Percentiles rank a stretch among this genome's conserved stretches.
Conservation (phyloP, 2,113 vertebrate species). For the Sclerurus mexicanus region DNA sequence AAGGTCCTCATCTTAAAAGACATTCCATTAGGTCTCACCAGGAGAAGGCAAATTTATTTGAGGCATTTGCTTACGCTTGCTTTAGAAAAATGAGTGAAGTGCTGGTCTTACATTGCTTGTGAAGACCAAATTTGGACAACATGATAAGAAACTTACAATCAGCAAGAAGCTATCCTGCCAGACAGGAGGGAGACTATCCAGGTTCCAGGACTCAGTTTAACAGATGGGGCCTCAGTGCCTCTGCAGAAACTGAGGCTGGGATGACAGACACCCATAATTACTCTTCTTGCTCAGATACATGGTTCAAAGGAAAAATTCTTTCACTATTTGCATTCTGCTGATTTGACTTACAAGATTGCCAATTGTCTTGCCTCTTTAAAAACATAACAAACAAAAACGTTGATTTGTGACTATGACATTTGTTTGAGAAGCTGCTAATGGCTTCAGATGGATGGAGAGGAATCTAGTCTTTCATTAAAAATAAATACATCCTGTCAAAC, state of each 20-base stretch:
- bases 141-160: background rate
- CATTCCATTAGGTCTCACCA: background rate
- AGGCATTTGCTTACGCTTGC: background rate
- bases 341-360: background rate
- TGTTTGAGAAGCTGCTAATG: background rate
- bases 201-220: background rate
- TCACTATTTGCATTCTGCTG: background rate
- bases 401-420: background rate
- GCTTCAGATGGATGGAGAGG: background rate
- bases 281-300: background rate
- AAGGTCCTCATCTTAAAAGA: background rate
- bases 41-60: background rate
- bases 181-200: background rate
- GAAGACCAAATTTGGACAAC: background rate
- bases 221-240: background rate
- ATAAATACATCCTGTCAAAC: background rate
- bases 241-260: background rate
- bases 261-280: background rate
- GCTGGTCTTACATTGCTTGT: background rate
- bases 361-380: background rate
- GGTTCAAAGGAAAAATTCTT: background rate
- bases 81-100: background rate
- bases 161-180: background rate
- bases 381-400: background rate
- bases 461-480: background rate